phyloP scores from a whole-genome alignment of 2,797 vertebrate species.

The Cichlasoma orientale region DNA sequence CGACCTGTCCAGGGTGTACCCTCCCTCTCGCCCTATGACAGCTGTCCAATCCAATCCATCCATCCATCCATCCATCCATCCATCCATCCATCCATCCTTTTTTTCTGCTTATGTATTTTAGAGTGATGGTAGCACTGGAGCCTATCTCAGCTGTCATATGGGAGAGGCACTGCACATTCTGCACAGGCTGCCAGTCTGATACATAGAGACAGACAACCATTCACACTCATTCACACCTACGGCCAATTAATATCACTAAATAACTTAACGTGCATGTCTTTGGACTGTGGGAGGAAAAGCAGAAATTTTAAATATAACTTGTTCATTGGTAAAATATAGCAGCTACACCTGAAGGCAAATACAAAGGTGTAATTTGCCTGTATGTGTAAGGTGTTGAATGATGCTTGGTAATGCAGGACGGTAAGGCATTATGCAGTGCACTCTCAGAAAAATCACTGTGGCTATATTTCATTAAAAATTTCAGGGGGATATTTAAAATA shows the following conservation, averaged over 20 bases:
- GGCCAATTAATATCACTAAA: background rate
- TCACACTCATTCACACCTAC: background rate
- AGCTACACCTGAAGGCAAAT: slow-evolving; percentile 25
- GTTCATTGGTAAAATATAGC: slow-evolving; percentile 31
- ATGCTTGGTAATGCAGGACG: slow-evolving; percentile 42
- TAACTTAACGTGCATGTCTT: background rate
- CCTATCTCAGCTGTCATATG: background rate
- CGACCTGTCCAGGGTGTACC: too few species aligned
- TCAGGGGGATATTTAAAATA: slow-evolving; percentile 69
- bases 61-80: background rate
- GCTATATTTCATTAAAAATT: slow-evolving; percentile 57
- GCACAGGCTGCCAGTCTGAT: background rate
- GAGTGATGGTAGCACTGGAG: background rate
- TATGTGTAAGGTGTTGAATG: slow-evolving; percentile 62
- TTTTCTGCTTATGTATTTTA: background rate
- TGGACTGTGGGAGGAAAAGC: background rate
- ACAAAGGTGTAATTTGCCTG: slow-evolving; percentile 32
- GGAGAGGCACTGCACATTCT: background rate
- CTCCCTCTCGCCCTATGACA: too few species aligned
- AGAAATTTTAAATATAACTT: slow-evolving; percentile 19
- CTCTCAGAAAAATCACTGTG: slow-evolving; percentile 58
- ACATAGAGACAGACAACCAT: background rate
- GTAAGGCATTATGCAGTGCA: slow-evolving; percentile 40
- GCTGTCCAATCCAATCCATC: background rate
- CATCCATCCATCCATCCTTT: background rate